Conservation (phyloP, 2,113 vertebrate species). For the Notarius lentiginosus region DNA sequence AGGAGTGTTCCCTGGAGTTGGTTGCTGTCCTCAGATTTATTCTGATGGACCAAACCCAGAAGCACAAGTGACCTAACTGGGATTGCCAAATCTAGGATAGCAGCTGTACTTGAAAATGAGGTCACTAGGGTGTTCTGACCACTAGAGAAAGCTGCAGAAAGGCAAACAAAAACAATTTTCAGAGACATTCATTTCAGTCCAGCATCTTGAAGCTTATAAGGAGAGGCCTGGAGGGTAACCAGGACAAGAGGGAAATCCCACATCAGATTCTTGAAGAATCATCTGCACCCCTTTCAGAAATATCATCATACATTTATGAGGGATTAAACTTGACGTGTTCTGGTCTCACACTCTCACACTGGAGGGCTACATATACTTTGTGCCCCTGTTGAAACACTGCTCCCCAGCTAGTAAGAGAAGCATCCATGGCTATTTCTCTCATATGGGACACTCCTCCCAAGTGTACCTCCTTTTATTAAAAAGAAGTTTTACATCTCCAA, state of each 20-base stretch:
- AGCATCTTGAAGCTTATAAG: not conserved
- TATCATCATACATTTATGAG: not conserved
- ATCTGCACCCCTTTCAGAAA: not conserved
- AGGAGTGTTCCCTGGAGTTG: not conserved
- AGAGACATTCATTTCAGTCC: not conserved
- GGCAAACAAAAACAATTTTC: not conserved
- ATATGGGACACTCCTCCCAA: not conserved
- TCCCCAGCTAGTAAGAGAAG: not conserved
- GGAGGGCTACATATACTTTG: not conserved
- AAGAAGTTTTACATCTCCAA: not conserved
- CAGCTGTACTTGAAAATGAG: not conserved
- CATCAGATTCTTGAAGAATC: not conserved
- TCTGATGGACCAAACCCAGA: not conserved
- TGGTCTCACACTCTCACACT: not conserved
- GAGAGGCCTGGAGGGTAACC: not conserved
- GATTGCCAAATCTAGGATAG: not conserved
- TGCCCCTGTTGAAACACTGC: not conserved
- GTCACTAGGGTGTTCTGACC: not conserved
- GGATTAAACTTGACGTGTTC: not conserved
- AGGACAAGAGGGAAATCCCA: not conserved
- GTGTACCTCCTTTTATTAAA: not conserved
- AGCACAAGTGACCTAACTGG: not conserved
- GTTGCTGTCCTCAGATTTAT: not conserved
- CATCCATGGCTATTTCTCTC: not conserved
- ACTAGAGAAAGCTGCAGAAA: not conserved